A percentile compares a stretch with the other conserved stretches of the same genome.
Conservation (phyloP, 2,113 vertebrate species). For the Tragelaphus imberbis region DNA sequence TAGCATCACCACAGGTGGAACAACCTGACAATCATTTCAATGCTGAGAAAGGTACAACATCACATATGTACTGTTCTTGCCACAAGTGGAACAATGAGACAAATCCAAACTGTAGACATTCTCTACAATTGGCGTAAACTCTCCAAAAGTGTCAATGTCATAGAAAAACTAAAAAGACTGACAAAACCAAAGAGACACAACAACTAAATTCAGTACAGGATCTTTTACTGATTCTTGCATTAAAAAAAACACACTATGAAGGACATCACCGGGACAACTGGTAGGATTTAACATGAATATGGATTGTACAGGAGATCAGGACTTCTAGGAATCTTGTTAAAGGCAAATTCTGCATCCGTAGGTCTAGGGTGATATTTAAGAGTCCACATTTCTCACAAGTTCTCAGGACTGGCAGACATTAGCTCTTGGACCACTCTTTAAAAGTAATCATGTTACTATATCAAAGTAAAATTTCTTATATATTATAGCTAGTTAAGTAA, state of each 20-base stretch:
- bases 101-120: not conserved
- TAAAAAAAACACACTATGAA: not conserved
- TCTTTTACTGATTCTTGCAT: not conserved
- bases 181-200: not conserved
- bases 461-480: not conserved
- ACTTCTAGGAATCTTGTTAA: not conserved
- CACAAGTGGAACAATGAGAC: not conserved
- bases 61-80: not conserved
- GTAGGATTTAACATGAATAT: not conserved
- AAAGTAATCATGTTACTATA: not conserved
- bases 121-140: not conserved
- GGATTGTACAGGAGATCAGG: not conserved
- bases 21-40: not conserved
- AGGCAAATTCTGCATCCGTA: not conserved
- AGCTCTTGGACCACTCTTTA: not conserved
- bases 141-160: not conserved
- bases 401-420: not conserved
- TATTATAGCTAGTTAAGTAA: not conserved
- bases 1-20: not conserved
- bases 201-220: not conserved
- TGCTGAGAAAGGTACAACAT: not conserved
- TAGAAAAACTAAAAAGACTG: accelerated
- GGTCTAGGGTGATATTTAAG: not conserved
- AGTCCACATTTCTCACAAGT: not conserved
- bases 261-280: not conserved